These are phyloP conservation scores for Casuarius casuarius DNA, from an alignment of 2,113 vertebrate species.

Conservation along the genomic window DNA sequence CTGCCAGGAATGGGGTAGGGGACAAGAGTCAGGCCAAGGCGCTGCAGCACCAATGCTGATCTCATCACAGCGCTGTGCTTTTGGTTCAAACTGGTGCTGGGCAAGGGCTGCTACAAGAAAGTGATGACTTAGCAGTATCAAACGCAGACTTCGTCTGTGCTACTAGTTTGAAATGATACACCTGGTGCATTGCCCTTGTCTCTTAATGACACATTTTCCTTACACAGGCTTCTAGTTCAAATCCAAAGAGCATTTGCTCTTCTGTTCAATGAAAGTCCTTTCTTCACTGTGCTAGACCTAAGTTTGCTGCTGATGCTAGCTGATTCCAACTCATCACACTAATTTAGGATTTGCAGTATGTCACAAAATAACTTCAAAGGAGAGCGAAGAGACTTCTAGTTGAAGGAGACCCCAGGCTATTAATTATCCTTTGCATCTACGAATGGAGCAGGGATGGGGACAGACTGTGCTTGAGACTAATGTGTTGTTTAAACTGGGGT, in stretches of 20 bases:
- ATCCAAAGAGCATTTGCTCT: not conserved
- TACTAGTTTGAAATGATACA: not conserved
- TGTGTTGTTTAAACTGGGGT: not conserved
- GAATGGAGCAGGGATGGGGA: not conserved
- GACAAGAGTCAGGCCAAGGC: not conserved
- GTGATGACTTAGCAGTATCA: not conserved
- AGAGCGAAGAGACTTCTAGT: not conserved
- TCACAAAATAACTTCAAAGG: not conserved
- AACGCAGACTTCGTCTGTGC: not conserved
- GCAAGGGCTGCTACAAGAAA: not conserved
- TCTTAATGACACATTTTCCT: not conserved
- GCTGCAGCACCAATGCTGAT: not conserved
- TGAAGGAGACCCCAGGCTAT: not conserved
- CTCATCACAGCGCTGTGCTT: rapidly evolving
- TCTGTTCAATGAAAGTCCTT: not conserved
- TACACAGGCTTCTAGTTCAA: not conserved
- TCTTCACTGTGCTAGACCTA: not conserved
- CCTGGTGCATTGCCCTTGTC: not conserved
- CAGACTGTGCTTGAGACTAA: not conserved
- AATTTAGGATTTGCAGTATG: not conserved
- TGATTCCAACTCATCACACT: not conserved
- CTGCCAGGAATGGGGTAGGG: not conserved
- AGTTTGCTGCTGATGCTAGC: not conserved
- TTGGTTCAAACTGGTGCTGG: not conserved
- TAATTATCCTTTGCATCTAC: not conserved